These are phyloP conservation scores for Hemitrygon akajei DNA, from an alignment of 2,797 vertebrate species.

Conservation along the genomic window DNA sequence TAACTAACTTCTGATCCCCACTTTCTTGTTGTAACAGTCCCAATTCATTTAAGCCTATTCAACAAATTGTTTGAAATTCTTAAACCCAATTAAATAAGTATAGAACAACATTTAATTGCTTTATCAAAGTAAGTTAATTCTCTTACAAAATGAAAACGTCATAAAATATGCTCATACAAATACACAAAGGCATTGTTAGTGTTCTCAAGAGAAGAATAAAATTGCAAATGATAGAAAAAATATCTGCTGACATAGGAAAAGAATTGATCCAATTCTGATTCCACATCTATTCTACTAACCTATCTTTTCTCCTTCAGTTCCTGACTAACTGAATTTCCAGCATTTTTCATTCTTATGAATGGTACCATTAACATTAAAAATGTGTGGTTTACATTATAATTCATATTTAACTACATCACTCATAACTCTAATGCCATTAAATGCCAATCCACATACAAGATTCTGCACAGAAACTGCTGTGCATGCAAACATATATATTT, in stretches of 20 bases:
- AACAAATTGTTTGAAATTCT: background rate
- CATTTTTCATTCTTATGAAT: slow-evolving; percentile 14
- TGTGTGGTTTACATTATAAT: slow-evolving; percentile 25
- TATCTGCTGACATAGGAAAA: background rate
- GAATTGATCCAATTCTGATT: background rate
- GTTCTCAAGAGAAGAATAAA: background rate
- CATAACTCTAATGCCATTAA: background rate
- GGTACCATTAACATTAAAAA: background rate
- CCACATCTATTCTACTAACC: background rate
- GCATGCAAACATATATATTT: background rate
- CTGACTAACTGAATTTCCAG: background rate
- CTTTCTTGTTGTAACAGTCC: background rate
- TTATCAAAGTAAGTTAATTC: background rate
- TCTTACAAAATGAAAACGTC: background rate
- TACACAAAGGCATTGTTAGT: background rate
- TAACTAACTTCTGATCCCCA: background rate
- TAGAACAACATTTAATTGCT: background rate
- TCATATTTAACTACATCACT: slow-evolving; percentile 10
- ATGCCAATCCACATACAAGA: background rate
- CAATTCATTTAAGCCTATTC: background rate
- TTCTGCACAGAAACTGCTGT: slow-evolving; percentile 10
- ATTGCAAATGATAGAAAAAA: background rate
- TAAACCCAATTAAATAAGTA: background rate
- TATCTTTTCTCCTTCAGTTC: slow-evolving; percentile 16
- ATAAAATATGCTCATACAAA: background rate